Percentiles rank a stretch among this genome's conserved stretches.
phyloP scores from a whole-genome alignment of 2,888 invertebrate genomes.

The Tethea ocularis region DNA sequence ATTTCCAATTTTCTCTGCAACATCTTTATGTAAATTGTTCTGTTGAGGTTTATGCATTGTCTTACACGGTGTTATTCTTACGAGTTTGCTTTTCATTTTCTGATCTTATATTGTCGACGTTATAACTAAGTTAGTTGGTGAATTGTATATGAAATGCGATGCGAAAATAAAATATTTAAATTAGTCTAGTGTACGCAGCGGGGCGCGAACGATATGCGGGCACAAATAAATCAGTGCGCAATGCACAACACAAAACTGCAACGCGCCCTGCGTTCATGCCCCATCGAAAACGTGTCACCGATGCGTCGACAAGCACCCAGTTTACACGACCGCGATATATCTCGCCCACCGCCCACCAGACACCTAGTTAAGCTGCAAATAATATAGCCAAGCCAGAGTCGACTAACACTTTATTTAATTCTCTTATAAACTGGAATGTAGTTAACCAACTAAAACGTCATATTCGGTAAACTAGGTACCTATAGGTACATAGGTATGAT shows the following conservation, averaged over 20 bases:
- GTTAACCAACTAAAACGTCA: background rate
- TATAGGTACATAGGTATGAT: too few relatives aligned
- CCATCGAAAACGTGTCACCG: slow-evolving; percentile 62
- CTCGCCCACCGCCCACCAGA: background rate
- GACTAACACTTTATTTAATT: background rate
- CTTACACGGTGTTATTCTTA: too few relatives aligned
- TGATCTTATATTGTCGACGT: background rate
- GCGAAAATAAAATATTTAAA: slow-evolving; percentile 45
- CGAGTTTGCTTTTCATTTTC: background rate
- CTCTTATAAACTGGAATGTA: background rate
- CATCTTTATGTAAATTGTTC: slow-evolving; percentile 8
- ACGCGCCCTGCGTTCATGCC: slow-evolving; percentile 37
- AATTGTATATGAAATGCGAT: slow-evolving; percentile 24
- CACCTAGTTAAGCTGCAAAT: background rate
- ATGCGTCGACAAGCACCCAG: slow-evolving; percentile 47
- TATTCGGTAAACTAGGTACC: background rate
- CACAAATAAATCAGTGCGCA: slow-evolving; percentile 68
- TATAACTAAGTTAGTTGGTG: slow-evolving; percentile 15
- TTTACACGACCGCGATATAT: slow-evolving; percentile 35
- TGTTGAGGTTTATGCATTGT: background rate
- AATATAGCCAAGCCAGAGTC: background rate
- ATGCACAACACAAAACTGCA: slow-evolving; percentile 58
- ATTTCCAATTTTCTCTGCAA: background rate
- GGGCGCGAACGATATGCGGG: slow-evolving; percentile 42
- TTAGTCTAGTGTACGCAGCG: slow-evolving; percentile 39